Evolutionary conservation across 2,888 invertebrate genomes (phyloP).

Genomic region (Microctonus hyperodae): DNA sequence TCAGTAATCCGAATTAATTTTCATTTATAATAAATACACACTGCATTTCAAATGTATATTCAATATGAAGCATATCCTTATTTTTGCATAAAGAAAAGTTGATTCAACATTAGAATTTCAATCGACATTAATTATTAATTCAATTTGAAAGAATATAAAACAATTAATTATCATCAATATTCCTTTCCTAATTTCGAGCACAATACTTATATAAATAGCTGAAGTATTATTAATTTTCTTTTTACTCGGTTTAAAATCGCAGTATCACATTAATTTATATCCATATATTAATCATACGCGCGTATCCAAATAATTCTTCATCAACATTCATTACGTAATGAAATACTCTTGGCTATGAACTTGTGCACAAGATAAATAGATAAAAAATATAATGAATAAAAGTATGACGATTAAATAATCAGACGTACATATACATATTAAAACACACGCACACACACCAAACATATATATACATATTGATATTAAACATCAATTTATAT

Average conservation of each 20-base stretch:
- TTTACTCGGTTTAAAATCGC: neutral
- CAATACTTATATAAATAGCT: constrained; percentile 35
- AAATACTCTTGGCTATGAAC: neutral
- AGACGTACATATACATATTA: constrained; percentile 17
- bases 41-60: no score
- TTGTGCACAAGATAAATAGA: constrained; percentile 1
- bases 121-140: constrained; percentile 9
- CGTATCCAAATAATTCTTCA: neutral
- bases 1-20: neutral
- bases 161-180: constrained; percentile 7
- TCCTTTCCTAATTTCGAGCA: constrained; percentile 62
- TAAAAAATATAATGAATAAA: neutral
- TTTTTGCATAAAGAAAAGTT: constrained; percentile 60
- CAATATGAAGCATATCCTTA: neutral
- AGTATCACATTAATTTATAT: neutral
- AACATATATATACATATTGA: constrained; percentile 25
- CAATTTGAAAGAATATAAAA: neutral
- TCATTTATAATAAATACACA: neutral
- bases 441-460: constrained; percentile 24
- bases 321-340: neutral
- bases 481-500: neutral
- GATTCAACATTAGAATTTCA: constrained; percentile 31
- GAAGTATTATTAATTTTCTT: neutral
- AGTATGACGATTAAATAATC: constrained; percentile 9
- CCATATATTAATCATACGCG: neutral